Conservation (phyloP, 2,113 vertebrate genomes). For the Nicator chloris region DNA sequence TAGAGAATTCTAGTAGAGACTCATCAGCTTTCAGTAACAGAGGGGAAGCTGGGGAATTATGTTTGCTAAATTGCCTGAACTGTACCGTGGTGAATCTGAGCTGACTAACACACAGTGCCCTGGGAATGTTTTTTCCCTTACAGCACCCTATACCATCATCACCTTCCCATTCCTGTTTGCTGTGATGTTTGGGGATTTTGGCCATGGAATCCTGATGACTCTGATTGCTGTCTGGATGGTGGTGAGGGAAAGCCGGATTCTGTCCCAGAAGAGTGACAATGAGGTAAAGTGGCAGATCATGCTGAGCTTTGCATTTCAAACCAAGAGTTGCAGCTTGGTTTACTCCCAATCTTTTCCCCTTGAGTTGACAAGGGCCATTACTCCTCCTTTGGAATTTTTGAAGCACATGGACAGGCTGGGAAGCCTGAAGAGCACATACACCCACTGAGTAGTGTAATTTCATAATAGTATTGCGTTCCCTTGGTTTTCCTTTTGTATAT, state of each 20-base stretch:
- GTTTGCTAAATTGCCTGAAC: not conserved
- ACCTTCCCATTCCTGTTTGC: slow-evolving; percentile 98
- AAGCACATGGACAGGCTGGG: not conserved
- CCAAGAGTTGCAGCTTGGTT: not conserved
- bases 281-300: slow-evolving; percentile 76
- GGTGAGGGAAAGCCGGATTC: slow-evolving; percentile 88
- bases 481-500: not conserved
- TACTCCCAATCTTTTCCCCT: not conserved
- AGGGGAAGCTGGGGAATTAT: not conserved
- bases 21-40: not conserved
- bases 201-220: slow-evolving; percentile 92
- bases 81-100: not conserved
- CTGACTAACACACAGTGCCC: not conserved
- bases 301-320: not conserved
- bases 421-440: not conserved
- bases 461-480: not conserved
- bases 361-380: not conserved
- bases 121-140: not conserved
- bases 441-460: not conserved
- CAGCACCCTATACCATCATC: slow-evolving; percentile 96
- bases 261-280: slow-evolving; percentile 92
- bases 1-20: not conserved
- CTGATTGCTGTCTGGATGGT: slow-evolving; percentile 93
- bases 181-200: slow-evolving; percentile 98
- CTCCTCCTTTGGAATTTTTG: not conserved